Conservation (phyloP, 2,888 invertebrate species). For the Scrobipalpa atriplicella region DNA sequence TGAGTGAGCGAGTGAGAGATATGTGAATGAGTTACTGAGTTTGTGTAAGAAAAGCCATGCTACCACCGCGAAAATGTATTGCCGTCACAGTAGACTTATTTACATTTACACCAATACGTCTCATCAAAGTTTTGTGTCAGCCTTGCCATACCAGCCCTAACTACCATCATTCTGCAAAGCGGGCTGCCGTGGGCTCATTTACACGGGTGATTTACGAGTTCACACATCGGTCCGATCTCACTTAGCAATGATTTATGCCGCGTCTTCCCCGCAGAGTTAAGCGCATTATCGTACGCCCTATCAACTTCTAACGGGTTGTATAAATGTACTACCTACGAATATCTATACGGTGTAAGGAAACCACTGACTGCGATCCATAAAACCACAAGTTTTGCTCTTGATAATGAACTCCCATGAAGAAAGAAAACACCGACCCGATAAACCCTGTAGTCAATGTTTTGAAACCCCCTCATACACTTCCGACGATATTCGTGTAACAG, state of each 20-base stretch:
- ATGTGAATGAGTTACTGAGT: too few species aligned
- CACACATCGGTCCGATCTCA: slow-evolving; percentile 79
- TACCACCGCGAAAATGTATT: too few species aligned
- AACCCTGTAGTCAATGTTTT: too few species aligned
- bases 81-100: too few species aligned
- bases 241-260: slow-evolving; percentile 79
- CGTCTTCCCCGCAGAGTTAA: slow-evolving; percentile 74
- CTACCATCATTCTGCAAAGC: background rate
- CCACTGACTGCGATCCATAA: background rate
- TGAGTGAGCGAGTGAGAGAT: too few species aligned
- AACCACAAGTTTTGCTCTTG: background rate
- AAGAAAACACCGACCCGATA: too few species aligned
- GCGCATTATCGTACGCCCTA: slow-evolving; percentile 76
- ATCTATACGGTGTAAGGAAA: background rate
- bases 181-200: slow-evolving; percentile 66
- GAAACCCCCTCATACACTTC: too few species aligned
- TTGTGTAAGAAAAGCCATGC: too few species aligned
- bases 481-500: too few species aligned
- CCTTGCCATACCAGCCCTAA: slow-evolving; percentile 15
- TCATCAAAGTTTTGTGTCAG: slow-evolving; percentile 43
- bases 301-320: slow-evolving; percentile 60
- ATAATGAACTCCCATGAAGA: too few species aligned
- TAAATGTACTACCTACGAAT: background rate
- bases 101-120: background rate
- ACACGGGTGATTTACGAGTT: slow-evolving; percentile 79